Evolutionary conservation across 2,113 vertebrate species (phyloP).

Genomic region (Tupaia tana): DNA sequence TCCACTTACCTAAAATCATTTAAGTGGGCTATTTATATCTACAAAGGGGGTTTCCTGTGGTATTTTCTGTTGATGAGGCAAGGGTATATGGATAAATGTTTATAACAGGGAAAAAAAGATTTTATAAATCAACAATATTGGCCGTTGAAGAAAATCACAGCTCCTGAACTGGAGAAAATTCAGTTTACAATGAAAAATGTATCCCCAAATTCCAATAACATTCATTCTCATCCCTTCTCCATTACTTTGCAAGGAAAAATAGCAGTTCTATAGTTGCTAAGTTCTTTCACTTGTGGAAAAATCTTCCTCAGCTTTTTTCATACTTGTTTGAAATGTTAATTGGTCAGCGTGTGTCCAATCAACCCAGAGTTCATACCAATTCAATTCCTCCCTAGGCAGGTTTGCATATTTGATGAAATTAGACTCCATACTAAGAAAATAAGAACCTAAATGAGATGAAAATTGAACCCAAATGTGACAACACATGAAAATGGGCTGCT

Average conservation of each 20-base stretch:
- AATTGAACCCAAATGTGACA: constrained; percentile 56
- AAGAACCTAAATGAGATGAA: constrained; percentile 36
- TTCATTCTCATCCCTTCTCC: constrained; percentile 45
- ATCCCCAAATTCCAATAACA: background rate
- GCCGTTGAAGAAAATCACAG: constrained; percentile 10
- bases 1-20: background rate
- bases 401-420: constrained; percentile 66
- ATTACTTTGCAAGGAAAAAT: constrained; percentile 44
- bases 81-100: background rate
- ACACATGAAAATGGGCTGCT: background rate
- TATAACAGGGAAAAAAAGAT: constrained; percentile 13
- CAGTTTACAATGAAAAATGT: background rate
- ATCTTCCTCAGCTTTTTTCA: constrained; percentile 9
- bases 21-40: background rate
- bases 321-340: constrained; percentile 69
- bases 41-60: background rate
- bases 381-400: background rate
- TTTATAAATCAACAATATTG: constrained; percentile 1
- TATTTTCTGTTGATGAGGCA: constrained; percentile 19
- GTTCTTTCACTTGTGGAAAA: constrained; percentile 12
- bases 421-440: constrained; percentile 58
- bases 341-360: background rate
- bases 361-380: constrained; percentile 40
- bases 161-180: background rate
- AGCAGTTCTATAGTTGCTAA: constrained; percentile 37